Evolutionary conservation across 1,140 invertebrate species (phyloP).

Genomic region (Zaprionus ornatus): DNA sequence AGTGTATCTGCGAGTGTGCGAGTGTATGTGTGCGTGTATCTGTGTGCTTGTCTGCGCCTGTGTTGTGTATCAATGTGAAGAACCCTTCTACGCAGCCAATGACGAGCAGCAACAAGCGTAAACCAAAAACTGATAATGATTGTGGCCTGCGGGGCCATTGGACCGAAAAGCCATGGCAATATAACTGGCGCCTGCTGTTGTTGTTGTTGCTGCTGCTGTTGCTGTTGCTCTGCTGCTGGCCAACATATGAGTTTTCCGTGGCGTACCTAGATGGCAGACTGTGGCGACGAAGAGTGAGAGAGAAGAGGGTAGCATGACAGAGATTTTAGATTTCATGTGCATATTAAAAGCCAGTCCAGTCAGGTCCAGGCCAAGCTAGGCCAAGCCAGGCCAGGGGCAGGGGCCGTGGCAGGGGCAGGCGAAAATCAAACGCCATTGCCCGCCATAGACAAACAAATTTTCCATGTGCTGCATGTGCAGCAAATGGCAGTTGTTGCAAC

Average conservation of each 20-base stretch:
- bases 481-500: conserved; percentile 41
- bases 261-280: not conserved
- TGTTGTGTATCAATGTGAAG: conserved; percentile 51
- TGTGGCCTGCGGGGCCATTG: conserved; percentile 66
- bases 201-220: not conserved
- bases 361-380: conserved; percentile 7
- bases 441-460: conserved; percentile 47
- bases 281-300: not conserved
- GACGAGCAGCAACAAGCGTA: conserved; percentile 51
- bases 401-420: not conserved
- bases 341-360: conserved; percentile 47
- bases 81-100: conserved; percentile 38
- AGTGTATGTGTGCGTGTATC: not conserved
- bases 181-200: conserved; percentile 67
- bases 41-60: not conserved
- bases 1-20: conserved; percentile 9
- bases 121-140: conserved; percentile 79
- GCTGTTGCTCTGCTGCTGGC: conserved; percentile 20
- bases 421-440: conserved; percentile 41
- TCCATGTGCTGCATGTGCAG: conserved; percentile 38
- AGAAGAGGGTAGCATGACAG: not conserved
- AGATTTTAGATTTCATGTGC: conserved; percentile 51
- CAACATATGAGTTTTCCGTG: conserved; percentile 42
- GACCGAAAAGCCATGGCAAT: conserved; percentile 64
- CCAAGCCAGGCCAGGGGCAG: not conserved